Evolutionary conservation across 1,140 invertebrate species (phyloP), one percentile per base, ranked within the genome.

Genomic region (Leptoteleia sp.): DNA sequence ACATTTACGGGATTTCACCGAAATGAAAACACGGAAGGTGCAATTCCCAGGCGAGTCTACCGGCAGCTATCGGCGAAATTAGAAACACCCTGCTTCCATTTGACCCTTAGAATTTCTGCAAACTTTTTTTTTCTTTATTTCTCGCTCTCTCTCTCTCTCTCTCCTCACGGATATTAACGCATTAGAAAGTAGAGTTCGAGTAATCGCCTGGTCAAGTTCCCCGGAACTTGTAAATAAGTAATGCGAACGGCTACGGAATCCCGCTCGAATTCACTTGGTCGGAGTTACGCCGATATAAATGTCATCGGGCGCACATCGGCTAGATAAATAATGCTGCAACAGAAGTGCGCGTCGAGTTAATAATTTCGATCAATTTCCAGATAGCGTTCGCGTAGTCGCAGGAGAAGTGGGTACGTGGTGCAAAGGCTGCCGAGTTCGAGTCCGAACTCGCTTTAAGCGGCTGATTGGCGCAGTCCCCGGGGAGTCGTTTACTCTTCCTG

Each of bases 391-490:
- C 15, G 22, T 50, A 52, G 12, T 50, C 35, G 37, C 25, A 31
- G 37, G 45, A 50, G 45, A 50, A 37, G 61, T 54, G 35, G 50
- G 29, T 40, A 75, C 40, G 79, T 19, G 71, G 79, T 19, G 71
- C 19, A 37, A 52, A 71, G 13, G 29, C 38, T 12, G 47, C 12
- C 37, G 31, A 11, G 38, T 80, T 84, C 67, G 31, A 82, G 76
- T 59, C 38, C 25, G 67, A 47, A 62, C 57, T 70, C 57, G 71
- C 52, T 80, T 80, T 79, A 81, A 70, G 57, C 76, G 83, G 80
- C 83, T 88, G 86, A 88, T 88, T 87, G 86, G 84, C 80, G 62
- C 76, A 82, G 78, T 75, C 86, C 79, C 84, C 17, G 9, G 84
- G 80, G 87, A 86, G 84, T 84, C 85, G 84, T 88, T 88, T 82